Conservation (phyloP, 2,113 vertebrate genomes). For the Colinus virginianus region DNA sequence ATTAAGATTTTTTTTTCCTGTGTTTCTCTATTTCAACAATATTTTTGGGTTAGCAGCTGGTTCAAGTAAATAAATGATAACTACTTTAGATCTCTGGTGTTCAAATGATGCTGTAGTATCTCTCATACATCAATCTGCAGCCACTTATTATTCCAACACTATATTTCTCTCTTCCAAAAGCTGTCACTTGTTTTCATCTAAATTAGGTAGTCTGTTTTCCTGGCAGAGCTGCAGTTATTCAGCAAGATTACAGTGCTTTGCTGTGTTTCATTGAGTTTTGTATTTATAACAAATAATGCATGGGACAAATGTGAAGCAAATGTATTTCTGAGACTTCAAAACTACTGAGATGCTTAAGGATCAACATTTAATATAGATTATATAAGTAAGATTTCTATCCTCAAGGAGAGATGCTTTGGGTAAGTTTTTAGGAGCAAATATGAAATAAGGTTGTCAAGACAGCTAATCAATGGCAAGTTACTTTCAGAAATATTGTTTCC, state of each 20-base stretch:
- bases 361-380: neutral
- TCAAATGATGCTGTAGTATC: neutral
- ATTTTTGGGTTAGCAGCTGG: neutral
- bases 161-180: neutral
- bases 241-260: neutral
- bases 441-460: neutral
- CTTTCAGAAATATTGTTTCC: neutral
- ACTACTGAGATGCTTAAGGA: neutral
- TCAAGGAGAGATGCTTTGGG: neutral
- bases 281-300: neutral
- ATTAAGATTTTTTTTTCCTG: neutral
- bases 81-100: neutral
- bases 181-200: neutral
- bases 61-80: neutral
- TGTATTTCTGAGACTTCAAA: neutral
- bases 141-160: neutral
- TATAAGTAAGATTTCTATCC: neutral
- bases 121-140: neutral
- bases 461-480: neutral
- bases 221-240: neutral
- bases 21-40: neutral
- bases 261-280: neutral
- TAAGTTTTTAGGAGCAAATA: neutral
- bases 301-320: neutral
- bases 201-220: neutral